Evolutionary conservation across 2,797 vertebrate species (phyloP).

Genomic region (Gouania willdenowi): DNA sequence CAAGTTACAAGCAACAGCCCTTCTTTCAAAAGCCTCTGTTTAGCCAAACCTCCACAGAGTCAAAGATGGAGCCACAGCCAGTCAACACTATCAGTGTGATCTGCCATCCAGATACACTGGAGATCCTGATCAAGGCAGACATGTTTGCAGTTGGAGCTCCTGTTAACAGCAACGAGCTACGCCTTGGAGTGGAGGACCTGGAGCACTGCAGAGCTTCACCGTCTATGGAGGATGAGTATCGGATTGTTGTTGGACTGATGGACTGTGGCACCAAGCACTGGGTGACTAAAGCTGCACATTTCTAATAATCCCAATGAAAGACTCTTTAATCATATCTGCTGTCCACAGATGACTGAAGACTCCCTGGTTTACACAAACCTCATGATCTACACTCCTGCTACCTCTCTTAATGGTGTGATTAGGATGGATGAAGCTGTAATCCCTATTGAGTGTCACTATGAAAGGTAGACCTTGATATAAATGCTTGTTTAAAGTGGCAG

Average conservation of each 20-base stretch:
- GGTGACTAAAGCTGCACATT: slow-evolving; percentile 56
- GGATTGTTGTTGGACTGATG: slow-evolving; percentile 36
- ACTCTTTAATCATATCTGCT: background rate
- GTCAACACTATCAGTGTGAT: slow-evolving; percentile 53
- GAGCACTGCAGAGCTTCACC: slow-evolving; percentile 38
- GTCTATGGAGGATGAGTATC: slow-evolving; percentile 46
- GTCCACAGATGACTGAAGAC: slow-evolving; percentile 59
- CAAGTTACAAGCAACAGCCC: background rate
- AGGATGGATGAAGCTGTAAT: slow-evolving; percentile 65
- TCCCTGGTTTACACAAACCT: slow-evolving; percentile 69
- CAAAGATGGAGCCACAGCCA: background rate
- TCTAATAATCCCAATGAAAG: too few relatives aligned
- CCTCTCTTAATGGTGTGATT: slow-evolving; percentile 51
- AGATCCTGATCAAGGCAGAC: slow-evolving; percentile 59
- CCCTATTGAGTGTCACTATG: slow-evolving; percentile 71
- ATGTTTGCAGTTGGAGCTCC: slow-evolving; percentile 57
- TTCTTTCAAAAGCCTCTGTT: background rate
- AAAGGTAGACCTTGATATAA: slow-evolving; percentile 41
- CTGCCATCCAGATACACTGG: slow-evolving; percentile 61
- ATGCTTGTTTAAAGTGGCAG: accelerated
- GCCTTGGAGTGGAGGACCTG: slow-evolving; percentile 46
- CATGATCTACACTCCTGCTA: slow-evolving; percentile 60
- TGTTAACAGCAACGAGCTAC: slow-evolving; percentile 47
- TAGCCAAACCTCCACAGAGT: background rate
- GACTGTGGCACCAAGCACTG: slow-evolving; percentile 68